These are phyloP conservation scores for Carcinoscorpius rotundicauda DNA, from an alignment of 1,140 invertebrate species.

Conservation along the genomic window DNA sequence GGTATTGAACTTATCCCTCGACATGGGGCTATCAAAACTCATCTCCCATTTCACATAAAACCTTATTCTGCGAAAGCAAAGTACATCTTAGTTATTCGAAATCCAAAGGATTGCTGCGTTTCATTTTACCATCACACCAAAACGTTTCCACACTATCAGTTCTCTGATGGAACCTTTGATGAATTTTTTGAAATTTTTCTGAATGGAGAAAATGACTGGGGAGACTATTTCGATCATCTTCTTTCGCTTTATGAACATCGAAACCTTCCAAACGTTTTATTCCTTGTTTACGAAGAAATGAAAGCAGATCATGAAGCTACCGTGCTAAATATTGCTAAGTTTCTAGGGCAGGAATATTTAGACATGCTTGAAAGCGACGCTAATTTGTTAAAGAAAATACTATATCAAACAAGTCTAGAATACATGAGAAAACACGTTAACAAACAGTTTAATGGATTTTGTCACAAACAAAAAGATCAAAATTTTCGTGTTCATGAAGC, in stretches of 20 bases:
- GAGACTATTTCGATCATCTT: constrained; percentile 27
- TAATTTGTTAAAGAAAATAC: constrained; percentile 4
- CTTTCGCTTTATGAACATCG: constrained; percentile 20
- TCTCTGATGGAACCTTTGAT: constrained; percentile 11
- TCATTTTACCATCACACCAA: constrained; percentile 67
- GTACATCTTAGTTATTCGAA: constrained; percentile 55
- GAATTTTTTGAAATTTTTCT: constrained; percentile 17
- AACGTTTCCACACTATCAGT: constrained; percentile 4
- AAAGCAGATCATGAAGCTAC: neutral
- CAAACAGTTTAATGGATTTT: neutral
- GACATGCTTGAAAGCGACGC: neutral
- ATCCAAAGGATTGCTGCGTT: constrained; percentile 72
- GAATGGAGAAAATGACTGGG: constrained; percentile 10
- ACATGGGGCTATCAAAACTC: constrained; percentile 42
- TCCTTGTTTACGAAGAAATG: constrained; percentile 26
- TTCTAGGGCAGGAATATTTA: constrained; percentile 29
- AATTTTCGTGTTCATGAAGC: no score
- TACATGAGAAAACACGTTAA: constrained; percentile 11
- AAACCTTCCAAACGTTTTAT: constrained; percentile 23
- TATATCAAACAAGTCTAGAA: constrained; percentile 9
- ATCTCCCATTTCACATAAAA: constrained; percentile 56
- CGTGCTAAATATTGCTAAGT: constrained; percentile 22
- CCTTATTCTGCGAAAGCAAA: constrained; percentile 31
- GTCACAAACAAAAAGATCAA: neutral
- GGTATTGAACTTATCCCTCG: neutral